phyloP scores from a whole-genome alignment of 2,888 invertebrate genomes.

The Asteroscopus sphinx region DNA sequence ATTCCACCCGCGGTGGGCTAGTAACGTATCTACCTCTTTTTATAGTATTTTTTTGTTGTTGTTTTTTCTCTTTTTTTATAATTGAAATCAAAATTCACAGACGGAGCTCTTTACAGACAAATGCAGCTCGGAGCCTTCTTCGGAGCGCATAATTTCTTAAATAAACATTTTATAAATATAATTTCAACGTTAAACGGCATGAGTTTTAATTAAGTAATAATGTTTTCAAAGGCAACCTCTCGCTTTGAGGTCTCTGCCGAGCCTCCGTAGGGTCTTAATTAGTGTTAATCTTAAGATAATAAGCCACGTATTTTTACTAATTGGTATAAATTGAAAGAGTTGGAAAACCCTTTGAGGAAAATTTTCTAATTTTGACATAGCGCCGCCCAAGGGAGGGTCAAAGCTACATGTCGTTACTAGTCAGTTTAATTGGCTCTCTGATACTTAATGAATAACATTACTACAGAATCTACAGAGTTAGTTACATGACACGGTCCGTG shows the following conservation, averaged over 20 bases:
- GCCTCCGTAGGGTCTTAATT: constrained; percentile 81
- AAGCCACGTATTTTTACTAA: constrained; percentile 83
- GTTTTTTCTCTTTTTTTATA: too few species aligned
- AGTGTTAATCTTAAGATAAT: constrained; percentile 87
- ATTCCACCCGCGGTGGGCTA: too few species aligned
- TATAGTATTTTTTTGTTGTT: too few species aligned
- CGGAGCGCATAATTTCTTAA: constrained; percentile 61
- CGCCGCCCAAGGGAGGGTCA: constrained; percentile 18
- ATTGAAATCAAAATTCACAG: constrained; percentile 33
- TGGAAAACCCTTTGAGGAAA: constrained; percentile 55
- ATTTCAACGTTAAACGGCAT: constrained; percentile 51
- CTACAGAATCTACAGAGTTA: neutral
- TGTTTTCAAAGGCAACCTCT: constrained; percentile 80
- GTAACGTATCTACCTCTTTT: too few species aligned
- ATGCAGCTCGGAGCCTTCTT: constrained; percentile 41
- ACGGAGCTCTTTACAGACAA: constrained; percentile 40
- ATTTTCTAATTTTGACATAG: constrained; percentile 38
- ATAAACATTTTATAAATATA: constrained; percentile 60
- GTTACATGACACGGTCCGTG: constrained; percentile 5
- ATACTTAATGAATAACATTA: constrained; percentile 41
- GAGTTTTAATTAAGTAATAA: constrained; percentile 78
- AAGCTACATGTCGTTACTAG: constrained; percentile 31
- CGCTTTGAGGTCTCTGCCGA: constrained; percentile 77
- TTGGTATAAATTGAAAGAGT: constrained; percentile 78
- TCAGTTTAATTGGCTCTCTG: constrained; percentile 44